Base-by-base conservation (phyloP, 2,797 vertebrate genomes). In the Falco peregrinus region DNA sequence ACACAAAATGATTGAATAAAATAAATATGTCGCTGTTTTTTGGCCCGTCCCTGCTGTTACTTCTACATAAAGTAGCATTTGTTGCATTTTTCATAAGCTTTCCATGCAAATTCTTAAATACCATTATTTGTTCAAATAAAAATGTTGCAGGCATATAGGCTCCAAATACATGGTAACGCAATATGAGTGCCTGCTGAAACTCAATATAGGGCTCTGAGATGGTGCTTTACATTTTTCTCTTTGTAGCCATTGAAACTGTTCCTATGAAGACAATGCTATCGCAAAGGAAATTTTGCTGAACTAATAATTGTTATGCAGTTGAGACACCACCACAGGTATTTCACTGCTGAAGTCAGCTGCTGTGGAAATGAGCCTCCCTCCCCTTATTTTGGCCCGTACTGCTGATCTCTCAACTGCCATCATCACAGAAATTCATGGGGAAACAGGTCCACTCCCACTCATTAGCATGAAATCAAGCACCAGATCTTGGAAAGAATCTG, bases 401-500 rank as follows among this genome's bases (percentile, higher is more conserved):
- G 3, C 14, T 80, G 74, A 84, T 84, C 90, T 90, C 74, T 94
- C 74, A 93, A 59, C 84, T 87, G 77, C 90, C 45, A 67, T 91
- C 60, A 84, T 95, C 77, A 57, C 64, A 82, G 86, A 91, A 94
- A 70, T 63, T 94, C n/a, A 11, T 37, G 75, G 70, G 48, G 85
- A 89, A 90, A 64, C 0, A 9, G 64, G 84, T 89, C 56, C 63
- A 50, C 77, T 95, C 96, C 95, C 67, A 63, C 61, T 16, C 8
- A 8, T 56, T 84, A 88, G 35, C 76, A 18, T 94, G 87, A 90
- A 95, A 97, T 97, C 91, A 93, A 70, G 77, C 71, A 51, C 28
- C 67, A 50, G 63, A 93, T 95, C 94, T 96, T 84, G 91, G 93
- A 90, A 95, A 29, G 83, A 91, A 95, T 96, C 90, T 82, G 88